Base-by-base conservation (phyloP, 2,888 invertebrate genomes). In the Pediacus dermestoides region DNA sequence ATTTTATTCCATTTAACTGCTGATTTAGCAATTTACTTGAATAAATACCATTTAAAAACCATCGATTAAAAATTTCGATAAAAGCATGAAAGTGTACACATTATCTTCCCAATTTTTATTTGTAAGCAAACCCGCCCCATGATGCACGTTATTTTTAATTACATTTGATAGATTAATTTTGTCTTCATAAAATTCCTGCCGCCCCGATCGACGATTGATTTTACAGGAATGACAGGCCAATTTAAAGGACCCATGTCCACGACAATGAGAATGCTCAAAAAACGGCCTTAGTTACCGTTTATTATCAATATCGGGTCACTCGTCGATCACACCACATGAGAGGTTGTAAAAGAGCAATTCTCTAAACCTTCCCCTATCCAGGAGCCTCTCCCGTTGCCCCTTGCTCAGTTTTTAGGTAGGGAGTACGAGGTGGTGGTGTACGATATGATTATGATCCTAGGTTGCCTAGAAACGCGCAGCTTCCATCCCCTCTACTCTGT, bases 371-470 rank as follows among this genome's bases (percentile, higher is more conserved):
- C 37, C 34, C 34, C 35, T 26, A n/a, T n/a, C 26, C 31, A 27
- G 36, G 16, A 31, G 30, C 40, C 42, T 40, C 47, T 41, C 39
- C 46, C 48, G 4, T 46, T 42, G 41, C 51, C 43, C 51, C 51
- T 46, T 31, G 26, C 42, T 32, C 42, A 35, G 46, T 48, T 46
- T 48, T 46, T 50, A 48, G 56, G 54, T 50, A 42, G 49, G 45
- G 41, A 43, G 36, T 36, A 42, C 39, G 34, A 47, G 49, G 48
- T 37, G 52, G 55, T 43, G 53, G 58, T 54, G 61, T 61, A 66
- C 67, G 67, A 67, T 68, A 67, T 67, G 67, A 68, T 68, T 68
- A 67, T 68, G 66, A 68, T 67, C 65, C 66, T 57, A 52, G 58
- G 68, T 68, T 66, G 67, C 67, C 52, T 58, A 55, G 67, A 50